Base-by-base conservation (phyloP, 2,797 vertebrate genomes). In the Sparus aurata region DNA sequence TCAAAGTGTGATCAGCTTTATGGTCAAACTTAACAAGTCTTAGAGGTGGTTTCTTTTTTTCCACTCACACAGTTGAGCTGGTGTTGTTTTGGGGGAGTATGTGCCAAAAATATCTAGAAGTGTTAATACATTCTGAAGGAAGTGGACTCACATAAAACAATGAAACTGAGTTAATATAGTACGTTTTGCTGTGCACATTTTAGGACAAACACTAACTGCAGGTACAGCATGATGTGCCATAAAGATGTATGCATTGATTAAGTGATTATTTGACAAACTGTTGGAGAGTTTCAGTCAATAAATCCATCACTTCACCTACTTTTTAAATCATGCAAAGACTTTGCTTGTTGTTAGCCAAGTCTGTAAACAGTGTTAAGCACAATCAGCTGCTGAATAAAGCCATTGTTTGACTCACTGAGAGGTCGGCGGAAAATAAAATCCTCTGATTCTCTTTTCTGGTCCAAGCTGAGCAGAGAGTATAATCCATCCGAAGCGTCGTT, bases 361-460 rank as follows among this genome's bases (percentile, higher is more conserved):
- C 43, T 6, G 22, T 69, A 6, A 49, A 58, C n/a, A 20, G 11
- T 25, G 63, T 68, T 49, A 18, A 17, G 17, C 18, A 58, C 50
- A 69, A 69, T 74, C 55, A 87, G 46, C 65, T 13, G 2, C 23
- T 79, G 49, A 79, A 82, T 68, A 59, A 76, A 82, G 23, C 34
- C 52, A 54, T 72, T 73, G 53, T 80, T 80, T 43, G 25, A 97
- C 97, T 98, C 93, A 98, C 97, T 94, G 80, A 98, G 96, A 0
- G 96, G 94, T 77, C 97, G 94, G 22, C 95, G 94, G 85, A 97
- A 97, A 45, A 95, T 86, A 88, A 95, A 96, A 83, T 91, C 96
- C 18, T 95, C 95, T 53, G 95, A 88, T 79, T 97, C 95, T 89
- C 96, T 91, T 89, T 98, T 98, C 91, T 96, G 88, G 66, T 96